Evolutionary conservation across 2,113 vertebrate genomes (phyloP), one percentile per base, ranked within the genome.

Genomic region (Parotia lawesii): DNA sequence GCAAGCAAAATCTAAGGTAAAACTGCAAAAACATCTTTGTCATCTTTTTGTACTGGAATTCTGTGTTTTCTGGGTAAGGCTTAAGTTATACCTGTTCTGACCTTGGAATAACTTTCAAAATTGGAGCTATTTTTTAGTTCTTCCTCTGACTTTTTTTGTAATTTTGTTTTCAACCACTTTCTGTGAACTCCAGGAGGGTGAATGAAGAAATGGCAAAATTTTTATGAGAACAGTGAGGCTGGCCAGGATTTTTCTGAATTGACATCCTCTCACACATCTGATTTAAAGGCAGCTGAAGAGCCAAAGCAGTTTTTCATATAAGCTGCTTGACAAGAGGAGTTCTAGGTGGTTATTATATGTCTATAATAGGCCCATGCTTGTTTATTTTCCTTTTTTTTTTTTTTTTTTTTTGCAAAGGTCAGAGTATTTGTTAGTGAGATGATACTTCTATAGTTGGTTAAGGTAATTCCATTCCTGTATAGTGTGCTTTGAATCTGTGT

Each of bases 131-230:
- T 84, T 42, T 20, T 82, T 14, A 61, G 25, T 82, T 78, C 42
- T 94, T 38, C 38, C 29, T 89, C 70, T 85, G 44, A 61, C 17
- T 74, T 88, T 50, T n/a, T 94, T 93, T 60, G 27, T 83, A 8
- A 40, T 83, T 94, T 93, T 80, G 19, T 92, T 94, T 96, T 93
- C 74, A 83, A 0, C 83, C 45, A 29, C 18, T 94, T 94, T 25
- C 22, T 83, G 35, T 83, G 67, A 95, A 82, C 47, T 82, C 35
- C 22, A 37, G 53, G 44, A 62, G 86, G 18, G 79, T 65, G 65
- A 90, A 77, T 53, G 35, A 69, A 93, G 50, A 88, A 92, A 81
- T 60, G 17, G n/a, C 20, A 90, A 79, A 93, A 88, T 66, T 92
- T 70, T 86, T 62, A 84, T 72, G 50, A 86, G 47, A 35, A 73